These are phyloP conservation scores for Dinoponera quadriceps DNA, from an alignment of 1,140 invertebrate genomes.

Conservation along the genomic window DNA sequence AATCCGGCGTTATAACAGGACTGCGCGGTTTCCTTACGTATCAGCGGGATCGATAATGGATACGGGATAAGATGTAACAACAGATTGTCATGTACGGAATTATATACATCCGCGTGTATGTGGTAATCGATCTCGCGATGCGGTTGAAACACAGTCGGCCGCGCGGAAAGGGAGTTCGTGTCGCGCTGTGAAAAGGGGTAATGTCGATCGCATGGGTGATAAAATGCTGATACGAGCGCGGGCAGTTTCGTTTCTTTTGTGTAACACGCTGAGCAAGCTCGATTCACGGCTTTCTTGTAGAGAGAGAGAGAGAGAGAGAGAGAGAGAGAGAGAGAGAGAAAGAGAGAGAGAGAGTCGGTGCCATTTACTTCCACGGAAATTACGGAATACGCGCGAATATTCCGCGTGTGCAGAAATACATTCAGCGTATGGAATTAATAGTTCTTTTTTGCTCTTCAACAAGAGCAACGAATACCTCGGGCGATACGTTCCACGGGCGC, in stretches of 20 bases:
- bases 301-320: too few species aligned
- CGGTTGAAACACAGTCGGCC: slow-evolving; percentile 45
- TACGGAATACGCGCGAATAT: too few species aligned
- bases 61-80: slow-evolving; percentile 1
- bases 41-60: too few species aligned
- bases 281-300: slow-evolving; percentile 16
- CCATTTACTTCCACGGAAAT: slow-evolving; percentile 44
- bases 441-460: too few species aligned
- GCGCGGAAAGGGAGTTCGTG: slow-evolving; percentile 25
- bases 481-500: too few species aligned
- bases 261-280: slow-evolving; percentile 40
- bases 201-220: slow-evolving; percentile 59
- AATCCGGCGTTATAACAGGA: neutral
- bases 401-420: too few species aligned
- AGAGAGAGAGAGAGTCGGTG: neutral
- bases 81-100: slow-evolving; percentile 17
- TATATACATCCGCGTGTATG: slow-evolving; percentile 12
- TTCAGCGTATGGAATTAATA: too few species aligned
- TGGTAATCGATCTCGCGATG: slow-evolving; percentile 34
- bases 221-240: slow-evolving; percentile 53
- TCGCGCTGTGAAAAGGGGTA: slow-evolving; percentile 55
- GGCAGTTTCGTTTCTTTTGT: slow-evolving; percentile 51
- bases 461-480: too few species aligned
- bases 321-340: neutral
- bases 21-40: neutral